Evolutionary conservation across 1,140 invertebrate genomes (phyloP).

Genomic region (Gonioctena quinquepunctata): DNA sequence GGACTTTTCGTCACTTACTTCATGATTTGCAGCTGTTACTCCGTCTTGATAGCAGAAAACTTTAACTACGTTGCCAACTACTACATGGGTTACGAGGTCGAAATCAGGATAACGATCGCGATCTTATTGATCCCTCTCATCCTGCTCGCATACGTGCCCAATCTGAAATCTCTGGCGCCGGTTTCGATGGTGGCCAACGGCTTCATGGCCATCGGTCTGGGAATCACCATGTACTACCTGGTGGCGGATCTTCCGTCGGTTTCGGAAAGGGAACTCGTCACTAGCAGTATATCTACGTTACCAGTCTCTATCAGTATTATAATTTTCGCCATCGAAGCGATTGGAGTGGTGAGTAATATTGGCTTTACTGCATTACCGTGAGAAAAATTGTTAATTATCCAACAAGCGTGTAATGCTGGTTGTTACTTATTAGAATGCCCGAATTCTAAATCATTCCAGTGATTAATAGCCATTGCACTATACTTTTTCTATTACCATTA

Average conservation of each 20-base stretch:
- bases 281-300: constrained; percentile 58
- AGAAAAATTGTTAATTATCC: no score
- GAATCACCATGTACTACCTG: constrained; percentile 79
- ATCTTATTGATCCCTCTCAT: constrained; percentile 70
- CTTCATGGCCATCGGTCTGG: constrained; percentile 76
- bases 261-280: constrained; percentile 48
- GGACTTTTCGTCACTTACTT: constrained; percentile 78
- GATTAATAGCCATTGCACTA: no score
- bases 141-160: constrained; percentile 75
- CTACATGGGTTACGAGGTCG: constrained; percentile 56
- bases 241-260: constrained; percentile 63
- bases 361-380: neutral
- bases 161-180: constrained; percentile 79
- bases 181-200: constrained; percentile 81
- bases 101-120: constrained; percentile 64
- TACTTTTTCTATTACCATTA: no score
- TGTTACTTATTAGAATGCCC: no score
- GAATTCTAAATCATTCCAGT: no score
- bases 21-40: constrained; percentile 82
- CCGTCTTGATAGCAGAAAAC: constrained; percentile 77
- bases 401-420: no score
- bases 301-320: constrained; percentile 77
- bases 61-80: constrained; percentile 67
- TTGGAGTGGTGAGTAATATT: constrained; percentile 66
- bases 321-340: constrained; percentile 84